Evolutionary conservation across 2,113 vertebrate genomes (phyloP).

Genomic region (Myrmecophaga tridactyla): DNA sequence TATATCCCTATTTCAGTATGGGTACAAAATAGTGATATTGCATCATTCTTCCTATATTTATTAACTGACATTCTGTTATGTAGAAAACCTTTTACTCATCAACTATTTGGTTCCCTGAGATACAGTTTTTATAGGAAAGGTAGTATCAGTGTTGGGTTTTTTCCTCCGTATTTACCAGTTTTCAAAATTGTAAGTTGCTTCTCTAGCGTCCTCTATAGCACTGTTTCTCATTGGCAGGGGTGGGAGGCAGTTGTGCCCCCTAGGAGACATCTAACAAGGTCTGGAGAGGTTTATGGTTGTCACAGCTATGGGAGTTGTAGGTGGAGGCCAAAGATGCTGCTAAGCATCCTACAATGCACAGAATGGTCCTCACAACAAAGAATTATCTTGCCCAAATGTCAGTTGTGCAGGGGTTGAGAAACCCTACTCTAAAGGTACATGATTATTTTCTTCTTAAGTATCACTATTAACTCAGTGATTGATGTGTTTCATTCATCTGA

Average conservation of each 20-base stretch:
- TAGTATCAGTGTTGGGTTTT: neutral
- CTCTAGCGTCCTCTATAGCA: neutral
- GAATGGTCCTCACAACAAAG: neutral
- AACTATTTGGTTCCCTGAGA: neutral
- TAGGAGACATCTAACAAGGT: neutral
- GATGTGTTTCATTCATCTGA: neutral
- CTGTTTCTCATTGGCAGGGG: neutral
- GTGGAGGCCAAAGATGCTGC: neutral
- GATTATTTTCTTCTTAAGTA: neutral
- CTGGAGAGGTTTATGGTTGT: neutral
- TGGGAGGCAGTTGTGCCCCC: neutral
- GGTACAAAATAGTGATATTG: neutral
- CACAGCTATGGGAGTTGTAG: fast-evolving
- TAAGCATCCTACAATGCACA: neutral
- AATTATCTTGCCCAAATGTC: neutral
- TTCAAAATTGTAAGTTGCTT: neutral
- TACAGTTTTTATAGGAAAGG: neutral
- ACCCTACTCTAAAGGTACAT: neutral
- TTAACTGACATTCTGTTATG: neutral
- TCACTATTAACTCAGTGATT: neutral
- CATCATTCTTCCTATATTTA: neutral
- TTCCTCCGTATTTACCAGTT: neutral
- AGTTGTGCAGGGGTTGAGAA: neutral
- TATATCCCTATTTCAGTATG: fast-evolving
- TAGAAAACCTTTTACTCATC: neutral